These are phyloP conservation scores for Heterodera carotae DNA, from an alignment of 1,140 invertebrate species.

Conservation along the genomic window DNA sequence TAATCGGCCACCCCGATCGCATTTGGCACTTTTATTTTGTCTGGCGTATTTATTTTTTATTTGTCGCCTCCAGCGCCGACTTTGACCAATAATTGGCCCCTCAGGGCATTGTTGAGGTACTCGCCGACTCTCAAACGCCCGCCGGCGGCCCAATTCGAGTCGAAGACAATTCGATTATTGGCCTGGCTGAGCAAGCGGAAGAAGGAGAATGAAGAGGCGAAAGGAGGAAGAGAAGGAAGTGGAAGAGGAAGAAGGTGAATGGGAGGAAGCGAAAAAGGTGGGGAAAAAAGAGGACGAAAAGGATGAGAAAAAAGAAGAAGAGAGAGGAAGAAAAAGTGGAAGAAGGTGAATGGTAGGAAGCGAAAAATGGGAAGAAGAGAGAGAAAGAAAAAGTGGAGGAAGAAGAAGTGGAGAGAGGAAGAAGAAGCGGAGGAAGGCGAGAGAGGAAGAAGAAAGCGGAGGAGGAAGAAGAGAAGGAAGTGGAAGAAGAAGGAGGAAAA, in stretches of 20 bases:
- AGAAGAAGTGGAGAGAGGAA: no score
- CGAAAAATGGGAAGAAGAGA: no score
- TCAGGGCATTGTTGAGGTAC: constrained; percentile 12
- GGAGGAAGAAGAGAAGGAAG: no score
- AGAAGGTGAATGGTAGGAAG: no score
- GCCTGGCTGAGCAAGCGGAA: neutral
- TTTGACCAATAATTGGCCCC: neutral
- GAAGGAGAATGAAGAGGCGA: neutral
- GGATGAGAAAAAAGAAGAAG: no score
- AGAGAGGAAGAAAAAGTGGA: no score
- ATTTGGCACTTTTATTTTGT: neutral
- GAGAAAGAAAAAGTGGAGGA: no score
- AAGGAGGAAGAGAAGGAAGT: neutral
- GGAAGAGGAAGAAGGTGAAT: neutral
- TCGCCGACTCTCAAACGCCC: neutral
- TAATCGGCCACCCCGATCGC: neutral
- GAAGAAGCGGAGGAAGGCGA: no score
- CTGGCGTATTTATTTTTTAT: neutral
- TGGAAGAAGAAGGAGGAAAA: no score
- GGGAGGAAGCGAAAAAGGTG: neutral
- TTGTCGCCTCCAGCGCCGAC: neutral
- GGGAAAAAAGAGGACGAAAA: no score
- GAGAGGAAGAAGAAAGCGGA: no score
- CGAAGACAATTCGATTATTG: constrained; percentile 13
- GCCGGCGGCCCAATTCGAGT: neutral